Base-by-base conservation (phyloP, 2,797 vertebrate species). In the Holocentrus rufus region DNA sequence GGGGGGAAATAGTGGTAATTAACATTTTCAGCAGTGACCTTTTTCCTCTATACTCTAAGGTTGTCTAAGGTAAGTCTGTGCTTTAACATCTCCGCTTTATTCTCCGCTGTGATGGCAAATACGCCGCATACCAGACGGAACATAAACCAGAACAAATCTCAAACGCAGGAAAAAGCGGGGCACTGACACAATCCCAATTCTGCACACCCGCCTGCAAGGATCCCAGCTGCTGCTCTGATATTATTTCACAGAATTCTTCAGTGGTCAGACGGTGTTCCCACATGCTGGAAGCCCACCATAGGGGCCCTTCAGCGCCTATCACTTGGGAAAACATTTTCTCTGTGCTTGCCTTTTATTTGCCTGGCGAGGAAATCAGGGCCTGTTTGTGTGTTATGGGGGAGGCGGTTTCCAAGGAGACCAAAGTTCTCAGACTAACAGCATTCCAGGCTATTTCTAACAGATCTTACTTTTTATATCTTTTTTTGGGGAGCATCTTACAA, bases 361-460 rank as follows among this genome's bases (percentile, higher is more conserved):
- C 89, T 84, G 84, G 74, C 71, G 70, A 85, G 80, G 49, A 66
- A 89, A 83, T 77, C 56, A 13, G 52, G 79, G 87, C 82, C 85
- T 93, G 89, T 93, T 92, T 94, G 80, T 93, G 80, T 93, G 88
- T 95, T 93, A 85, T 90, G 82, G 34, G 52, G 25, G 83, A 77
- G 79, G 62, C 63, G 60, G 93, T 94, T 88, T 65, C 90, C 89
- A 91, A 65, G 88, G 94, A 83, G 53, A 93, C 56, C 0, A 1
- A 7, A 52, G 53, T 76, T 93, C 89, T 92, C 91, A 92, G 92
- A 90, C 85, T 0, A 82, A 44, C 72, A 39, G 72, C 87, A 87
- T 92, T 90, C 90, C 90, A 78, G 80, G 82, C 81, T 90, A 90
- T 93, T 92, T 89, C 63, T 22, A 85, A 81, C 76, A 75, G 78